Evolutionary conservation across 2,797 vertebrate species (phyloP).

Genomic region (Sebastes vulpes): DNA sequence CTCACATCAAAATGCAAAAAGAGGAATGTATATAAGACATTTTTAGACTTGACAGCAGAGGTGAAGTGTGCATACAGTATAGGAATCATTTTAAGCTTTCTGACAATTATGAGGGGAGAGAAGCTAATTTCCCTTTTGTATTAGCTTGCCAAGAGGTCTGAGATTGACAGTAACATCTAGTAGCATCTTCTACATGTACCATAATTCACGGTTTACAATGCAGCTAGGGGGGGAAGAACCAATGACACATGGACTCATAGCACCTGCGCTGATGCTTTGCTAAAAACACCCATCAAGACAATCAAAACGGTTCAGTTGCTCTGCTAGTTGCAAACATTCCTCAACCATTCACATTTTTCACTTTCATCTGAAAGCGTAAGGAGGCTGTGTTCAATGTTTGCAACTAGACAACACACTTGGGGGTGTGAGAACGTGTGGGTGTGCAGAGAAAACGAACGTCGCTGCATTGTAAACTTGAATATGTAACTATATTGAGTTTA

Average conservation of each 20-base stretch:
- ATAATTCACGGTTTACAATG: slow-evolving; percentile 1
- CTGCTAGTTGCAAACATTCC: background rate
- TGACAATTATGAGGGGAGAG: slow-evolving; percentile 29
- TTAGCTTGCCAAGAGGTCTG: slow-evolving; percentile 19
- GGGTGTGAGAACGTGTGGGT: slow-evolving; percentile 14
- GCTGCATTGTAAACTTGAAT: background rate
- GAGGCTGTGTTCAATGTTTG: slow-evolving; percentile 1
- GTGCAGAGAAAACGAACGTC: slow-evolving; percentile 9
- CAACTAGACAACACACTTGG: background rate
- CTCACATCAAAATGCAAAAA: background rate
- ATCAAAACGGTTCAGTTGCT: background rate
- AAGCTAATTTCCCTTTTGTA: slow-evolving; percentile 52
- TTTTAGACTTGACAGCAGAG: slow-evolving; percentile 2
- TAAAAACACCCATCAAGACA: background rate
- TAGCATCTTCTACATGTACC: background rate
- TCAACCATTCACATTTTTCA: background rate
- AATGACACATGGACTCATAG: background rate
- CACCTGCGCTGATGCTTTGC: background rate
- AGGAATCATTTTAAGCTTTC: slow-evolving; percentile 4
- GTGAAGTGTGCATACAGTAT: slow-evolving; percentile 3
- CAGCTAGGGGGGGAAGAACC: background rate
- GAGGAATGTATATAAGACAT: background rate
- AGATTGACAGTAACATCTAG: slow-evolving; percentile 11
- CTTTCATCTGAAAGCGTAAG: background rate
- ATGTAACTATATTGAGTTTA: background rate